A percentile compares a stretch with the other conserved stretches of the same genome.
Evolutionary conservation across 1,140 invertebrate species (phyloP).

Genomic region (Eupristina koningsbergeri): DNA sequence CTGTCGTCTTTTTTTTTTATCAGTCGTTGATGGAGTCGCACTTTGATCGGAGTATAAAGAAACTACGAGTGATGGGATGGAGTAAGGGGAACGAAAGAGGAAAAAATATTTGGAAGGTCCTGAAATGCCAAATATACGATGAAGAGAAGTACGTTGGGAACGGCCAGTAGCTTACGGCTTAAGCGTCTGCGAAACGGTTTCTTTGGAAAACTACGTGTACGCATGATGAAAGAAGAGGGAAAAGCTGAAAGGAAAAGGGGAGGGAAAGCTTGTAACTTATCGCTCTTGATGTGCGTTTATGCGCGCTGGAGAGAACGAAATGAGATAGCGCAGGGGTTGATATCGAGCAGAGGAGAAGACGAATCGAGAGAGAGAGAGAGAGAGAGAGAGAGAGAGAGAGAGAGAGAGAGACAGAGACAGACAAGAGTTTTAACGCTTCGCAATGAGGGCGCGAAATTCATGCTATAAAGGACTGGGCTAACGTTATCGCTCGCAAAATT

Average conservation of each 20-base stretch:
- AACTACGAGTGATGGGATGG: too few relatives aligned
- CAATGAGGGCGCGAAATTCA: neutral
- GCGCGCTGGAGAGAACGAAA: neutral
- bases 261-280: conserved; percentile 8
- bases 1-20: neutral
- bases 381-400: too few relatives aligned
- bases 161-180: conserved; percentile 40
- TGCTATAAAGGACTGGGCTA: neutral
- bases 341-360: neutral
- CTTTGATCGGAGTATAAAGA: too few relatives aligned
- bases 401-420: neutral
- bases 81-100: neutral
- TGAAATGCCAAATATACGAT: conserved; percentile 30
- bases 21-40: too few relatives aligned
- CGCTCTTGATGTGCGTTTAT: conserved; percentile 6
- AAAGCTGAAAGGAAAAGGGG: too few relatives aligned
- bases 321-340: neutral
- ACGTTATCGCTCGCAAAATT: conserved; percentile 14
- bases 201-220: too few relatives aligned
- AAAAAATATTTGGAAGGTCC: conserved; percentile 1
- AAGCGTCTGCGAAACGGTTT: neutral
- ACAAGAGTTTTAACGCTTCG: neutral
- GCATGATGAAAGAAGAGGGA: neutral
- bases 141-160: neutral
- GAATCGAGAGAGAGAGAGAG: too few relatives aligned